These are phyloP conservation scores for Galeruca laticollis DNA, from an alignment of 2,888 invertebrate genomes.

Conservation along the genomic window DNA sequence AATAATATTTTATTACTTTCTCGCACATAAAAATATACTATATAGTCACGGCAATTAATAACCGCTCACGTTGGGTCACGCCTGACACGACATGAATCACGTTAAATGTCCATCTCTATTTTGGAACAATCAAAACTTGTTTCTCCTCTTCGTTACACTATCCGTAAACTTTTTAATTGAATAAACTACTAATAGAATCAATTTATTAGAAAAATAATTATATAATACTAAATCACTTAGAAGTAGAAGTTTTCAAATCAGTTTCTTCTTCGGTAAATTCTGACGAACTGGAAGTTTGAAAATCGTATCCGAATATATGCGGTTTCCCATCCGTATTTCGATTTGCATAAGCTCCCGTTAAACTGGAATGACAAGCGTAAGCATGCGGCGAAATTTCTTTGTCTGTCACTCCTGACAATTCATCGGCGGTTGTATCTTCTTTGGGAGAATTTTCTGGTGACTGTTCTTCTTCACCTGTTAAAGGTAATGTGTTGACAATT, in stretches of 20 bases:
- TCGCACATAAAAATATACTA: no score
- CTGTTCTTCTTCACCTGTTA: conserved; percentile 12
- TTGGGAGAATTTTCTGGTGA: conserved; percentile 8
- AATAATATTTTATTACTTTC: no score
- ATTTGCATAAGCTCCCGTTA: conserved; percentile 56
- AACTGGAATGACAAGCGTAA: conserved; percentile 59
- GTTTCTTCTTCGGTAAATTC: conserved; percentile 41
- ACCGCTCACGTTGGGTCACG: no score
- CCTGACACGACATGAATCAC: no score
- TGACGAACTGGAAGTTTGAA: conserved; percentile 57
- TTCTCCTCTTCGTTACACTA: no score
- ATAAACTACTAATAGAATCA: no score
- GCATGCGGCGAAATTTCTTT: conserved; percentile 41
- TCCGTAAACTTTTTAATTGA: no score
- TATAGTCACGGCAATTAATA: no score
- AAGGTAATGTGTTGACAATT: not conserved
- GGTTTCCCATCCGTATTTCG: conserved; percentile 47
- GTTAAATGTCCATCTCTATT: no score
- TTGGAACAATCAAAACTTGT: no score
- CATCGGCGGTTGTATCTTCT: conserved; percentile 26
- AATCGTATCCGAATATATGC: conserved; percentile 61
- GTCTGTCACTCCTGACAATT: conserved; percentile 17
- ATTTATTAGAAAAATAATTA: no score
- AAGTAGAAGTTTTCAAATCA: conserved; percentile 37
- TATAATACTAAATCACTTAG: conserved; percentile 31